Evolutionary conservation across 2,113 vertebrate species (phyloP).

Genomic region (Sebastes schlegelii): DNA sequence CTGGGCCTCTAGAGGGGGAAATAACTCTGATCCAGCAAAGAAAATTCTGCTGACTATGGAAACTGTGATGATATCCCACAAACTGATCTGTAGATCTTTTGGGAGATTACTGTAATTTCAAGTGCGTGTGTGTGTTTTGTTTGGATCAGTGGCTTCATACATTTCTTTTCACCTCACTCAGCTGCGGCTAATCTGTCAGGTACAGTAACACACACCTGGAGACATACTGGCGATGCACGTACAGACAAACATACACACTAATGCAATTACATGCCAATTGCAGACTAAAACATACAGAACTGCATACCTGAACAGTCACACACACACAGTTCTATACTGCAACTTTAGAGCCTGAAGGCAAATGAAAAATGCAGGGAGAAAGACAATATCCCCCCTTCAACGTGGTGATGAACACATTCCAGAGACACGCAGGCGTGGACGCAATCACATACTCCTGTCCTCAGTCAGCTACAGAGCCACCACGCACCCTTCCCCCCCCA

Average conservation of each 20-base stretch:
- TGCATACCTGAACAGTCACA: conserved; percentile 1
- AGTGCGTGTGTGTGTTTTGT: not conserved
- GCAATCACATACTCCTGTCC: conserved; percentile 35
- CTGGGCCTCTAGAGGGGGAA: conserved; percentile 20
- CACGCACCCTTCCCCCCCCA: too few species aligned
- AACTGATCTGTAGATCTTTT: not conserved
- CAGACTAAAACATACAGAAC: not conserved
- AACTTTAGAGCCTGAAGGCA: conserved; percentile 11
- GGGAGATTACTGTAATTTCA: not conserved
- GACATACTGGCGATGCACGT: not conserved
- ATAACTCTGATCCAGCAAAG: conserved; percentile 36
- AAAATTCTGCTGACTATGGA: conserved; percentile 40
- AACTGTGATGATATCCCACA: not conserved
- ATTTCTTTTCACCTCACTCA: not conserved
- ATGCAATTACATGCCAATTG: conserved; percentile 18
- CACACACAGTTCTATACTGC: not conserved
- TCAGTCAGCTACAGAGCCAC: conserved; percentile 13
- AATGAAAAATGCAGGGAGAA: conserved; percentile 5
- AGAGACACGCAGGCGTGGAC: conserved; percentile 14
- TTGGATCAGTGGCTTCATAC: conserved; percentile 11
- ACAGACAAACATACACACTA: not conserved
- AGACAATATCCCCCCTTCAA: not conserved
- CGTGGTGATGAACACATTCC: conserved; percentile 54
- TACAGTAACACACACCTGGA: conserved; percentile 27
- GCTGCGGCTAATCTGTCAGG: conserved; percentile 27